phyloP scores from a whole-genome alignment of 2,888 invertebrate species.

The Merodon equestris region DNA sequence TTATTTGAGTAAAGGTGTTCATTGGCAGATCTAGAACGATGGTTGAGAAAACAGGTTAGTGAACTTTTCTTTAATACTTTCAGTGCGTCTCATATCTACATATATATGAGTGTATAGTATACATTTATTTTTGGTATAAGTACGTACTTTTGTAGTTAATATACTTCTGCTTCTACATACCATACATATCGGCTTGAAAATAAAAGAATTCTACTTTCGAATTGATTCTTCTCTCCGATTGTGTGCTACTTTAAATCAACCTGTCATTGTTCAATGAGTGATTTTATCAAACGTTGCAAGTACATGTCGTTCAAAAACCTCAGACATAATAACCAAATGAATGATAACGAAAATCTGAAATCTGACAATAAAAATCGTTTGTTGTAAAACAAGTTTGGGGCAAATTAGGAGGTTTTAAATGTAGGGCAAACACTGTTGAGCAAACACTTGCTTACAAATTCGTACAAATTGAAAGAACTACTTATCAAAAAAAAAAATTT shows the following conservation, averaged over 20 bases:
- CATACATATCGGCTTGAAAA: too few relatives aligned
- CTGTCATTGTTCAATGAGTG: conserved; percentile 4
- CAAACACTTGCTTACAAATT: too few relatives aligned
- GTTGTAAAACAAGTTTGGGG: too few relatives aligned
- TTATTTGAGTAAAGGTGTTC: conserved; percentile 46
- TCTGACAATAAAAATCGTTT: conserved; percentile 19
- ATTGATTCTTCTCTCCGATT: too few relatives aligned
- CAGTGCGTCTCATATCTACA: conserved; percentile 20
- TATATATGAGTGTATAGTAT: too few relatives aligned
- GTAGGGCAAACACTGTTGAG: conserved; percentile 15
- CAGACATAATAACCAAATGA: conserved; percentile 30
- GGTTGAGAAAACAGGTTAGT: conserved; percentile 67
- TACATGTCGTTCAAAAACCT: conserved; percentile 14
- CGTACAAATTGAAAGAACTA: too few relatives aligned
- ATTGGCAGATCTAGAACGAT: conserved; percentile 52
- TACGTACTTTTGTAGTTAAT: too few relatives aligned
- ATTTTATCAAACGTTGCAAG: conserved; percentile 33
- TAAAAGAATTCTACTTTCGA: too few relatives aligned
- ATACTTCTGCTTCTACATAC: too few relatives aligned
- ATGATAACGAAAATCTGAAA: conserved; percentile 33
- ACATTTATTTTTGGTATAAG: too few relatives aligned
- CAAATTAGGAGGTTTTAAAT: conserved; percentile 13
- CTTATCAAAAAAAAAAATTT: too few relatives aligned
- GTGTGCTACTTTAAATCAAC: too few relatives aligned
- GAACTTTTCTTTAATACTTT: conserved; percentile 40